These are phyloP conservation scores for Chrosomus eos DNA, from an alignment of 2,797 vertebrate species.

Conservation along the genomic window DNA sequence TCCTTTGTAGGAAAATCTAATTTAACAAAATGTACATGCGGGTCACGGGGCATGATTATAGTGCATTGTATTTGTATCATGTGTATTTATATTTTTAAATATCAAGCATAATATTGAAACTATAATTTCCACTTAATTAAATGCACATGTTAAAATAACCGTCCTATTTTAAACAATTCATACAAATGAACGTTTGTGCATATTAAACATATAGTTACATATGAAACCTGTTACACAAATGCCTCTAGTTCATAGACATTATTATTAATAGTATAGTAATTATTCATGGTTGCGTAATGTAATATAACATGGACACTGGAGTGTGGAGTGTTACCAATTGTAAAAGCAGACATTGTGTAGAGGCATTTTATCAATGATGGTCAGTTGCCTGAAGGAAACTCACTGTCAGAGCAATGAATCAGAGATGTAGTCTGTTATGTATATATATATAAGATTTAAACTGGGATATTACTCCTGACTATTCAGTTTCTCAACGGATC, in stretches of 20 bases:
- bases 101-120: not conserved
- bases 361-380: constrained; percentile 21
- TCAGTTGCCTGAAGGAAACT: constrained; percentile 32
- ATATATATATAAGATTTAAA: constrained; percentile 40
- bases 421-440: constrained; percentile 32
- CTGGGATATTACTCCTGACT: constrained; percentile 33
- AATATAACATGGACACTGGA: not conserved
- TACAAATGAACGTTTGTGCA: not conserved
- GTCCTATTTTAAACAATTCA: not conserved
- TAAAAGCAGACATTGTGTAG: not conserved
- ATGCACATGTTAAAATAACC: not conserved
- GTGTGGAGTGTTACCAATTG: not conserved
- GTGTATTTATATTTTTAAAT: not conserved
- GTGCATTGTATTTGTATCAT: not conserved
- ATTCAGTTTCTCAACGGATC: constrained; percentile 14
- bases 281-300: not conserved
- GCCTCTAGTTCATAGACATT: not conserved
- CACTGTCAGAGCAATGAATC: constrained; percentile 26
- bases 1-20: not conserved
- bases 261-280: not conserved
- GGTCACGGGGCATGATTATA: too few species aligned
- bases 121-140: not conserved
- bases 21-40: not conserved
- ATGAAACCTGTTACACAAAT: not conserved
- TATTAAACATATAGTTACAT: not conserved